Evolutionary conservation across 2,888 invertebrate species (phyloP).

Genomic region (Empis livida): DNA sequence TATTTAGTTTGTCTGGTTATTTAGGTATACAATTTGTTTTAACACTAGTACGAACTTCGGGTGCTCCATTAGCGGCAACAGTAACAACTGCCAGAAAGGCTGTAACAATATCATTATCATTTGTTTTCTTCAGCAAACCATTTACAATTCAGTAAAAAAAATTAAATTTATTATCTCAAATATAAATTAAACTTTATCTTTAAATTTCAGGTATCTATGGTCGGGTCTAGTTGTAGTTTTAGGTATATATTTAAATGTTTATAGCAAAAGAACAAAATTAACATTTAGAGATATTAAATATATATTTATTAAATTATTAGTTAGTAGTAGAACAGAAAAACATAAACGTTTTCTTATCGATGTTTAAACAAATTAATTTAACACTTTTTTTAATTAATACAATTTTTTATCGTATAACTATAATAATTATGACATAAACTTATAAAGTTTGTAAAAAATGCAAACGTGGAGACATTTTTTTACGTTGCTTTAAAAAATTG

Average conservation of each 20-base stretch:
- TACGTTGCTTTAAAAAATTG: no score
- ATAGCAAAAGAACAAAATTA: slow-evolving; percentile 55
- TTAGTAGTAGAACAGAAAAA: not conserved
- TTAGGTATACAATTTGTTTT: slow-evolving; percentile 88
- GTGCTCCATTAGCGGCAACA: slow-evolving; percentile 87
- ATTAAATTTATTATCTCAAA: slow-evolving; percentile 5
- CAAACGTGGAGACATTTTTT: no score
- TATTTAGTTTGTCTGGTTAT: slow-evolving; percentile 84
- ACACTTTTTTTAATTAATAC: no score
- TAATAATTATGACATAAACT: no score
- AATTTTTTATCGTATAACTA: no score
- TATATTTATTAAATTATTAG: slow-evolving; percentile 7
- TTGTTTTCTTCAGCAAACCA: slow-evolving; percentile 86
- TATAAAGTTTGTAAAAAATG: no score
- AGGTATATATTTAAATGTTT: slow-evolving; percentile 90
- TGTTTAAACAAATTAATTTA: not conserved
- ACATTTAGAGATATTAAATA: slow-evolving; percentile 24
- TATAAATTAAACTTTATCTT: no score
- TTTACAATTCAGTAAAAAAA: slow-evolving; percentile 66
- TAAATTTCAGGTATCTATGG: slow-evolving; percentile 67
- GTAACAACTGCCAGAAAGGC: slow-evolving; percentile 86
- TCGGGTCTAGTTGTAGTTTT: slow-evolving; percentile 76
- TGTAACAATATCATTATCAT: slow-evolving; percentile 83
- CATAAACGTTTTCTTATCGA: not conserved
- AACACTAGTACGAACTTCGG: slow-evolving; percentile 74